phyloP scores from a whole-genome alignment of 2,113 vertebrate species.

The Meles meles region DNA sequence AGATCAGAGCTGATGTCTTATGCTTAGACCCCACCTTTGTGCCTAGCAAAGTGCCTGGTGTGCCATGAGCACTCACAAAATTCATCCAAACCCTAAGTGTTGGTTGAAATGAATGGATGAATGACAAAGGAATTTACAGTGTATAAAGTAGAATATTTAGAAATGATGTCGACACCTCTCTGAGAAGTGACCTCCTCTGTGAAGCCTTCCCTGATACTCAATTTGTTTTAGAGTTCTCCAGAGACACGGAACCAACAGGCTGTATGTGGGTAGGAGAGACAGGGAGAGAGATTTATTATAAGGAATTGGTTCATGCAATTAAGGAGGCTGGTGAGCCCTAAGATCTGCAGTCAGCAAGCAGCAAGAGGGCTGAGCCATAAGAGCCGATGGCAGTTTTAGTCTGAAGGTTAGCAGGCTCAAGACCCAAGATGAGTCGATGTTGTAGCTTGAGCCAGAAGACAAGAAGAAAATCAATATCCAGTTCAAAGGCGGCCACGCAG shows the following conservation, averaged over 20 bases:
- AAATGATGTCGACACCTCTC: neutral
- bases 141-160: neutral
- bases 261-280: neutral
- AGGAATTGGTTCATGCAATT: neutral
- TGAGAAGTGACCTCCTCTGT: neutral
- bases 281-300: neutral
- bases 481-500: neutral
- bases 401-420: neutral
- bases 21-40: neutral
- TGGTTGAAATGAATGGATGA: neutral
- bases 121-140: neutral
- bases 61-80: neutral
- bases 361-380: neutral
- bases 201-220: neutral
- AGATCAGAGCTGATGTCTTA: neutral
- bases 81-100: neutral
- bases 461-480: neutral
- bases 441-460: neutral
- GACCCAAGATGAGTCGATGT: neutral
- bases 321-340: neutral
- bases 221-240: neutral
- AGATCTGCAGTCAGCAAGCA: neutral
- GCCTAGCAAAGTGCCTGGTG: neutral
- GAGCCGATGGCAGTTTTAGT: neutral
- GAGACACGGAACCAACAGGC: neutral